Evolutionary conservation across 2,113 vertebrate species (phyloP), one percentile per base, ranked within the genome.

Genomic region (Chaenocephalus aceratus): DNA sequence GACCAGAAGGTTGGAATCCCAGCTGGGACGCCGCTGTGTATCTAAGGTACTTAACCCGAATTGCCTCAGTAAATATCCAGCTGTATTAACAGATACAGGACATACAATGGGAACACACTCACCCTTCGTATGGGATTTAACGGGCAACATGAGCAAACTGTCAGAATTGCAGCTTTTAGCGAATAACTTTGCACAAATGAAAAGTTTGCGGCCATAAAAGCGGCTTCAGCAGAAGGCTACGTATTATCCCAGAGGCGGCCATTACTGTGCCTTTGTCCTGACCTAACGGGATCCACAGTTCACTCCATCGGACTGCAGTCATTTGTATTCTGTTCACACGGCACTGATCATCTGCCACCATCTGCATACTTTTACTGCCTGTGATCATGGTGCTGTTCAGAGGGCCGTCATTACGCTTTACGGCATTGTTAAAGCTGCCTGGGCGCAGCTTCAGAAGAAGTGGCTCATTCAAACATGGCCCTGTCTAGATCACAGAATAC

Each of bases 41-140:
- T 86, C 92, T 75, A 52, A 91, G 90, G 91, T 92, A 93, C 93
- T 95, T 95, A 95, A 95, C 93, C 93, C 84, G 93, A 94, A 95
- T 92, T 95, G 94, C 93, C 94, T 94, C 93, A 89, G 93, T 95
- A 95, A 95, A 95, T 93, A 94, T 93, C 88, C 91, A 93, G 91
- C 93, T 93, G 94, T 84, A 92, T 86, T 86, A 89, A 86, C 90
- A 90, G 89, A 93, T 85, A 93, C 69, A 92, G 88, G 85, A 91
- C 83, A 66, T 91, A 92, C 92, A 94, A 87, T 85, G 80, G 86
- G 63, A 90, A 72, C 85, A 84, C 82, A 76, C 77, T 84, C 82
- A 80, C 80, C 36, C 85, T 82, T 91, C 89, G 79, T 84, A 76
- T 85, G 91, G 78, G 71, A 85, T 86, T 89, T 89, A 90, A 92